These are phyloP conservation scores for Lasioglossum baleicum DNA, from an alignment of 1,140 invertebrate genomes.

Conservation along the genomic window DNA sequence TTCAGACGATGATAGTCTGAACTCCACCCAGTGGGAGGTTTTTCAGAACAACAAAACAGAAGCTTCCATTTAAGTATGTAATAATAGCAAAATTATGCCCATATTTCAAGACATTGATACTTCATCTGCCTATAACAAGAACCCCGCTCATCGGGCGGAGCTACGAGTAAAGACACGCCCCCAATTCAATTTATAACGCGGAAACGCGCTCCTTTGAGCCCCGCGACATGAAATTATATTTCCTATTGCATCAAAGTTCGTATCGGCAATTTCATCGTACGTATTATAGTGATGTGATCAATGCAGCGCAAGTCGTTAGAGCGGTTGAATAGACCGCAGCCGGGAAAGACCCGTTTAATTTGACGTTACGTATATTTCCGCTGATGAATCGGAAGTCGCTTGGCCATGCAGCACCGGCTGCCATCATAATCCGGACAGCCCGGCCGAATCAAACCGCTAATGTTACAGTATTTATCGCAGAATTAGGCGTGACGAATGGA, in stretches of 20 bases:
- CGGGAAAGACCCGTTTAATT: not conserved
- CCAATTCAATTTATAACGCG: no score
- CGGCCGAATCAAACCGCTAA: conserved; percentile 31
- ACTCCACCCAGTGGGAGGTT: not conserved
- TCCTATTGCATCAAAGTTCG: not conserved
- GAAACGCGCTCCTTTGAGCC: no score
- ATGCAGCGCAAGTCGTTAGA: not conserved
- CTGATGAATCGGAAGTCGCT: not conserved
- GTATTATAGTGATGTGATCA: not conserved
- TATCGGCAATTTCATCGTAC: not conserved
- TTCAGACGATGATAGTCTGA: no score
- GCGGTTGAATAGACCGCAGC: not conserved
- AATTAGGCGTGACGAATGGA: conserved; percentile 36
- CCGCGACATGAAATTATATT: not conserved
- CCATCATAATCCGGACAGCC: conserved; percentile 4
- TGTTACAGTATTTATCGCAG: conserved; percentile 35
- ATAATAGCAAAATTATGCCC: not conserved
- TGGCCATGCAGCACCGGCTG: no score
- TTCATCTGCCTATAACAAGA: no score
- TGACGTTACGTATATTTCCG: conserved; percentile 4
- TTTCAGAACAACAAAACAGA: not conserved
- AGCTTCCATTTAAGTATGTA: not conserved
- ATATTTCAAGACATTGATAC: no score
- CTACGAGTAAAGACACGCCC: no score
- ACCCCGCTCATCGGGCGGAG: no score